phyloP scores from a whole-genome alignment of 2,113 vertebrate species.

The Notarius quadriscutis region DNA sequence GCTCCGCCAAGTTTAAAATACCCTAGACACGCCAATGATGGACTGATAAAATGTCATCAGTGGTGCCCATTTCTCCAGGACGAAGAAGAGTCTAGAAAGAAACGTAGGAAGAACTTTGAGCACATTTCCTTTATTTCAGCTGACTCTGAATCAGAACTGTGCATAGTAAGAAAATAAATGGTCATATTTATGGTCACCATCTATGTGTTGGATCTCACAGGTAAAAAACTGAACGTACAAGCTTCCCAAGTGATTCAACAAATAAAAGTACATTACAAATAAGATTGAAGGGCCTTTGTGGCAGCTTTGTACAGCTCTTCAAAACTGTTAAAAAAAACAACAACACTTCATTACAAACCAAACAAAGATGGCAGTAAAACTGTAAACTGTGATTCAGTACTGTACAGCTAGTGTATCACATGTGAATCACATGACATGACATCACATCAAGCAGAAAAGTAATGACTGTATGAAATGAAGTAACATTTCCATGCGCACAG shows the following conservation, averaged over 20 bases:
- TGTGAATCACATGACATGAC: neutral
- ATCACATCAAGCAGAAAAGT: neutral
- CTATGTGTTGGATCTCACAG: neutral
- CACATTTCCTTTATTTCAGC: constrained; percentile 26
- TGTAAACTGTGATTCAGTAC: constrained; percentile 41
- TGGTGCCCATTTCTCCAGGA: too few species aligned
- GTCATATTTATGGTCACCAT: neutral
- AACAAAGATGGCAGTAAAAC: neutral
- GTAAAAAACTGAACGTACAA: constrained; percentile 17
- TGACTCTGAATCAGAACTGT: neutral
- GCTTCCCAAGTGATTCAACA: neutral
- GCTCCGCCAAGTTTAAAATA: too few species aligned
- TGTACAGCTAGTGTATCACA: constrained; percentile 17
- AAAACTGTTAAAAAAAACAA: neutral
- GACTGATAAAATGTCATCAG: too few species aligned
- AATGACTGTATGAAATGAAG: too few species aligned
- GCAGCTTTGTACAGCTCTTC: neutral
- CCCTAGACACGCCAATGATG: too few species aligned
- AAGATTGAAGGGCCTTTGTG: neutral
- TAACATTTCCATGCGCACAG: constrained; percentile 3
- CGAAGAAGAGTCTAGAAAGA: neutral
- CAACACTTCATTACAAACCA: neutral
- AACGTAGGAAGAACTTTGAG: neutral
- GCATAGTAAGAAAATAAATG: neutral
- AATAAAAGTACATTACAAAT: neutral